phyloP scores from a whole-genome alignment of 1,140 invertebrate genomes.

The Zophobas atratus region DNA sequence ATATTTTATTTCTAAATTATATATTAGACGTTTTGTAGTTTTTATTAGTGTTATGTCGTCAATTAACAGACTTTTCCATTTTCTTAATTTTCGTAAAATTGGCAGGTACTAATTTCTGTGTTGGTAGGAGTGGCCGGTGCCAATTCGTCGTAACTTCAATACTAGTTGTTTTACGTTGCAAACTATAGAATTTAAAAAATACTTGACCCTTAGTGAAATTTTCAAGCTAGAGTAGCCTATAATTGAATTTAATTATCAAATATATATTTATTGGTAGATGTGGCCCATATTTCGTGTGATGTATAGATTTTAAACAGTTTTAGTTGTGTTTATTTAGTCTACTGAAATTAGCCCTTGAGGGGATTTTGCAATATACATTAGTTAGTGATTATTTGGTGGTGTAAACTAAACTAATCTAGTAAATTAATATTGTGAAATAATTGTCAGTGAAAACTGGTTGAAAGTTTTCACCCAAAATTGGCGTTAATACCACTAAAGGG shows the following conservation, averaged over 20 bases:
- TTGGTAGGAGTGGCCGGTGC: conserved; percentile 22
- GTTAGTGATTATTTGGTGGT: conserved; percentile 40
- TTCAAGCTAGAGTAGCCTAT: conserved; percentile 27
- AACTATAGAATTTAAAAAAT: conserved; percentile 23
- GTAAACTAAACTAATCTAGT: conserved; percentile 28
- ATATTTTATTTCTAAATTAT: background rate
- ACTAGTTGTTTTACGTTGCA: conserved; percentile 23
- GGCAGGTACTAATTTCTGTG: conserved; percentile 19
- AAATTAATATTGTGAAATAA: background rate
- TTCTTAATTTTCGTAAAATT: background rate
- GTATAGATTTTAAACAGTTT: conserved; percentile 30
- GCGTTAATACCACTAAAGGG: conserved; percentile 6
- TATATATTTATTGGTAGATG: conserved; percentile 41
- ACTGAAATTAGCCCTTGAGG: conserved; percentile 3
- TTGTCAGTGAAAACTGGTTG: conserved; percentile 2
- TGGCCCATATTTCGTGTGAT: conserved; percentile 35
- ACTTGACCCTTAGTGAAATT: conserved; percentile 24
- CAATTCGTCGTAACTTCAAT: conserved; percentile 23
- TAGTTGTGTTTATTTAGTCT: conserved; percentile 35
- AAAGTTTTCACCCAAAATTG: background rate
- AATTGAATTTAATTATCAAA: conserved; percentile 35
- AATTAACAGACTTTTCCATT: background rate
- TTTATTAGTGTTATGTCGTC: background rate
- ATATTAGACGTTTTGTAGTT: background rate
- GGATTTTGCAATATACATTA: conserved; percentile 39